phyloP scores from a whole-genome alignment of 2,888 invertebrate species.

The Steinernema carpocapsae region DNA sequence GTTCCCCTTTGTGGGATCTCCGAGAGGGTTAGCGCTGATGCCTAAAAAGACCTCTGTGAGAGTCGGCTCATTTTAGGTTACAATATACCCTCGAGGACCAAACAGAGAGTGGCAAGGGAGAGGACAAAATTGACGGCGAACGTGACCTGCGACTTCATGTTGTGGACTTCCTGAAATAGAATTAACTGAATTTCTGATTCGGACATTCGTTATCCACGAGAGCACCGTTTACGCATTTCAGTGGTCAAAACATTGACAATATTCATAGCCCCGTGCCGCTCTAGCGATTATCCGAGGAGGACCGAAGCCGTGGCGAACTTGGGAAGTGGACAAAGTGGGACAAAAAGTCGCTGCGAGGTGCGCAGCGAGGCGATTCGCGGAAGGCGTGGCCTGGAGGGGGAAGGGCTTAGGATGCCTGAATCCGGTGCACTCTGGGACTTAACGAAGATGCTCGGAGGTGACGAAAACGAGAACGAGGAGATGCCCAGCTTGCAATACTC shows the following conservation, averaged over 20 bases:
- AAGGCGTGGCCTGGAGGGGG: slow-evolving; percentile 1
- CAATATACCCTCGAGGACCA: neutral
- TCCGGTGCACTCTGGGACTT: slow-evolving; percentile 7
- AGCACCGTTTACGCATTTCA: too few relatives aligned
- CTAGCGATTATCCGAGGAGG: too few relatives aligned
- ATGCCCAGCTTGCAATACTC: neutral
- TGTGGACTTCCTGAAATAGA: too few relatives aligned
- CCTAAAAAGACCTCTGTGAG: neutral
- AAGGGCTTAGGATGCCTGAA: neutral
- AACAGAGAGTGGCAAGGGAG: neutral
- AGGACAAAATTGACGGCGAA: neutral
- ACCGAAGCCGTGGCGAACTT: neutral
- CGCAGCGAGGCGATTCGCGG: neutral
- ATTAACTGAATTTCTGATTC: too few relatives aligned
- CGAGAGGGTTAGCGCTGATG: neutral
- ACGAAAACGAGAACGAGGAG: neutral
- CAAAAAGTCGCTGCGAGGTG: neutral
- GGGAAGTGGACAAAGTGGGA: neutral
- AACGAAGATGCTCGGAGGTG: neutral
- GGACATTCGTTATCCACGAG: too few relatives aligned
- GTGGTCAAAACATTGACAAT: too few relatives aligned
- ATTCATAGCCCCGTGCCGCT: too few relatives aligned
- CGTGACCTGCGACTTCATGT: neutral
- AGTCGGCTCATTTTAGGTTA: too few relatives aligned
- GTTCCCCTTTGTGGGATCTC: slow-evolving; percentile 8